These are phyloP conservation scores for Zaprionus davidi DNA, from an alignment of 1,140 invertebrate genomes.

Conservation along the genomic window DNA sequence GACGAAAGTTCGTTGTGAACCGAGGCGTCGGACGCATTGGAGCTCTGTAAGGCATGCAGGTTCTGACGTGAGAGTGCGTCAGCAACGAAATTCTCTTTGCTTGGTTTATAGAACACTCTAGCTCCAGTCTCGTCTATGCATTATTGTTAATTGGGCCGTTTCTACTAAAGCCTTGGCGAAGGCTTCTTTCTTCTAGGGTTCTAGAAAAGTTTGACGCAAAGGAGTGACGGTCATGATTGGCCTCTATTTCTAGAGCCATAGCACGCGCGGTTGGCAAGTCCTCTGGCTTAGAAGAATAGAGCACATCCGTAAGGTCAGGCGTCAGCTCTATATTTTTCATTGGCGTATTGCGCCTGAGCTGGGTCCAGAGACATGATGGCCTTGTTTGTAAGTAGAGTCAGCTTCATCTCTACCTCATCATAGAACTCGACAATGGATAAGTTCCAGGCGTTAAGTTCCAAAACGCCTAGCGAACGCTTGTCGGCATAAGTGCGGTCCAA, in stretches of 20 bases:
- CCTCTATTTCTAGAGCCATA: not conserved
- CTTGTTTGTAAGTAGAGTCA: not conserved
- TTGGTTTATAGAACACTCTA: no score
- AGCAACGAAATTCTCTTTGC: no score
- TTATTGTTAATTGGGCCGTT: no score
- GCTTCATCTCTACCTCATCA: no score
- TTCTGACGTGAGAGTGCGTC: no score
- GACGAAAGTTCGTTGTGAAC: no score
- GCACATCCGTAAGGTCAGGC: not conserved
- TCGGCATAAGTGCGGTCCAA: not conserved
- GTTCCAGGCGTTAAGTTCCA: no score
- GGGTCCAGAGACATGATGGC: not conserved
- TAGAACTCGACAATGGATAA: no score
- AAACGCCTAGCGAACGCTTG: not conserved
- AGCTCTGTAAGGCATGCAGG: no score
- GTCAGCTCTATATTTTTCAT: not conserved
- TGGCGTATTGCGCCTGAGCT: not conserved
- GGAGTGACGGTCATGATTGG: not conserved
- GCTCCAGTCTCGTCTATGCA: no score
- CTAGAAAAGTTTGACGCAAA: not conserved
- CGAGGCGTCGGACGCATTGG: no score
- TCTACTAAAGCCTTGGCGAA: no score
- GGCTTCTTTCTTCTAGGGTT: not conserved
- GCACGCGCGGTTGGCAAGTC: not conserved
- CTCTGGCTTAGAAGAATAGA: not conserved